phyloP scores from a whole-genome alignment of 2,888 invertebrate genomes.

The Omphaloscelis lunosa region DNA sequence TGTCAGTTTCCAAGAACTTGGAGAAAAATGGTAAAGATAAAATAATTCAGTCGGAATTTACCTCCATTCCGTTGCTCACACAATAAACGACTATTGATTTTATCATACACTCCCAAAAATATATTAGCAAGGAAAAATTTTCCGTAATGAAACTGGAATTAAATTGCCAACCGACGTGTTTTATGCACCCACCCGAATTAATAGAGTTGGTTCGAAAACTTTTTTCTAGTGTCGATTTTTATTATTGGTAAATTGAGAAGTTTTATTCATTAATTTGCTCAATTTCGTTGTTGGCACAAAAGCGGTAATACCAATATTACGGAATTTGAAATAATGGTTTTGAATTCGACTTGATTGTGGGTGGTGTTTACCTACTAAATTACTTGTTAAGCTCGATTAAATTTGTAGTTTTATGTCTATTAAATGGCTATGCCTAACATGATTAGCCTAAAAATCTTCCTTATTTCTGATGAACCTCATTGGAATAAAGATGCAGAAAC shows the following conservation, averaged over 20 bases:
- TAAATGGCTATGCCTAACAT: neutral
- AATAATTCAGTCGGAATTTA: constrained; percentile 40
- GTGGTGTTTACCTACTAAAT: neutral
- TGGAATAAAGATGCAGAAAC: neutral
- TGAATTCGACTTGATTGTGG: neutral
- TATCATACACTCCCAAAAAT: constrained; percentile 59
- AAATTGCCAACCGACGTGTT: constrained; percentile 50
- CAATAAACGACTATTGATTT: constrained; percentile 61
- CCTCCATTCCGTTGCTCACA: constrained; percentile 34
- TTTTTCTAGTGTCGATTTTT: constrained; percentile 42
- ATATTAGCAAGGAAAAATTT: constrained; percentile 43
- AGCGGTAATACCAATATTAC: neutral
- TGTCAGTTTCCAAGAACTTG: neutral
- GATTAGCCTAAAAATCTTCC: neutral
- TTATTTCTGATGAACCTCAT: neutral
- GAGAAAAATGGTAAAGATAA: constrained; percentile 19
- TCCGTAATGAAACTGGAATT: constrained; percentile 57
- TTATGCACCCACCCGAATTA: constrained; percentile 49
- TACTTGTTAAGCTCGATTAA: neutral
- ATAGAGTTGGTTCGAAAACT: constrained; percentile 41
- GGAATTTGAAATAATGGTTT: neutral
- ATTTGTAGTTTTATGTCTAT: neutral
- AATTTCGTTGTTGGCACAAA: neutral
- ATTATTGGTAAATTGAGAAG: constrained; percentile 12
- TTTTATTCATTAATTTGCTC: neutral